A percentile compares a stretch with the other conserved stretches of the same genome.
These are phyloP conservation scores for Zaprionus obscuricornis DNA, from an alignment of 2,888 invertebrate species.

Conservation along the genomic window DNA sequence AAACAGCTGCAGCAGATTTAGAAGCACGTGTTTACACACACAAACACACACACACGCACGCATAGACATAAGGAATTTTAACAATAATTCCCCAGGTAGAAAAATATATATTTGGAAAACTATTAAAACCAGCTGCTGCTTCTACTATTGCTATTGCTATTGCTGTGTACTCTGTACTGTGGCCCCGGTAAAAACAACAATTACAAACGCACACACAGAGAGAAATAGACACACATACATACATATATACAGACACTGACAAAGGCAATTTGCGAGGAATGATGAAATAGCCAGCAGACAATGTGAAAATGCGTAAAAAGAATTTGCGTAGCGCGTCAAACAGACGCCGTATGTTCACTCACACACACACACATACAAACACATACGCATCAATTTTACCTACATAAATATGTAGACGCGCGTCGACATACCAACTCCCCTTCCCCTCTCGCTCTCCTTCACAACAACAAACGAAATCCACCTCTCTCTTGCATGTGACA, in stretches of 20 bases:
- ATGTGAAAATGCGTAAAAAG: slow-evolving; percentile 67
- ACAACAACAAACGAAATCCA: no score
- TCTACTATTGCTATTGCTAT: neutral
- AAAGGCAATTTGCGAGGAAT: slow-evolving; percentile 49
- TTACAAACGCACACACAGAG: neutral
- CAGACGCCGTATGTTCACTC: slow-evolving; percentile 49
- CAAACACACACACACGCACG: no score
- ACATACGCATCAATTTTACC: neutral
- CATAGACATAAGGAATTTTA: no score
- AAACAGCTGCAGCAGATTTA: no score
- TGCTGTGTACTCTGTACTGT: slow-evolving; percentile 2
- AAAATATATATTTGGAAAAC: no score
- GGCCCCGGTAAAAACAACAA: no score
- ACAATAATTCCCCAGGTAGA: no score
- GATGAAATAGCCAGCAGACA: slow-evolving; percentile 70
- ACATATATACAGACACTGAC: slow-evolving; percentile 11
- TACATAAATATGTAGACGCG: neutral
- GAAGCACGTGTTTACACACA: no score
- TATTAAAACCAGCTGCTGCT: slow-evolving; percentile 42
- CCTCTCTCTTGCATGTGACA: slow-evolving; percentile 49
- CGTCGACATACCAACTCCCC: no score
- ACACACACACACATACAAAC: slow-evolving; percentile 3
- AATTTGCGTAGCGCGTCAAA: slow-evolving; percentile 70
- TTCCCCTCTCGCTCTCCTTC: neutral
- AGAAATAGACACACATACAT: neutral